Base-by-base conservation (phyloP, 1,140 invertebrate species). In the Heterodera schachtii region DNA sequence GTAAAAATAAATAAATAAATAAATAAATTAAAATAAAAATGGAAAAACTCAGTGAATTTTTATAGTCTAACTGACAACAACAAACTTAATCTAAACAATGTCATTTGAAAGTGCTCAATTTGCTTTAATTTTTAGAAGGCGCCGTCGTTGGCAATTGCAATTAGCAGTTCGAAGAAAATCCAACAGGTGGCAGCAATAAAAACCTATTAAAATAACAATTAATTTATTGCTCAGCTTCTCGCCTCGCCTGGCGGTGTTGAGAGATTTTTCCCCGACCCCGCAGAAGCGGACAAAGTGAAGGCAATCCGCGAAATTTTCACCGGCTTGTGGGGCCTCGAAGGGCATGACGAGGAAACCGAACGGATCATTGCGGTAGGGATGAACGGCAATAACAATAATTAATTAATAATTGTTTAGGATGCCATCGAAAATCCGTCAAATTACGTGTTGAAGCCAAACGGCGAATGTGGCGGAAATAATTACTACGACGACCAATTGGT, bases 381-480 rank as follows among this genome's bases (percentile, higher is more conserved):
- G 21, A 31, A 21, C 9, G 31, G 31, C 46, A 57, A 19, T 5
- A 57, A 60, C 6, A 52, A 44, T 19, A 52, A 8, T 76, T 49
- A 46, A 46, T n/a, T 91, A 43, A 46, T 13, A 43, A 3, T 75
- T 52, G 46, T 19, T 95, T 91, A 94, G 85, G 93, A 94, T 93
- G 96, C 94, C 1, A 87, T 97, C 0, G 91, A 92, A 64, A 92
- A 94, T 85, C 95, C 96, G 1, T 92, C 94, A 69, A 93, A 93
- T 64, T 98, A 93, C 92, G 97, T 99, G 16, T 90, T 99, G 75
- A 99, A 99, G 91, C 97, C 97, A 2, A 96, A 99, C 90, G 92
- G 97, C 73, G 97, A 99, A 92, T 86, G 87, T 78, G 80, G 84
- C 90, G 92, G 92, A 5, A 95, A 98, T 90, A 98, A 99, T 90